Conservation (phyloP, 2,113 vertebrate genomes). For the Eira barbara region DNA sequence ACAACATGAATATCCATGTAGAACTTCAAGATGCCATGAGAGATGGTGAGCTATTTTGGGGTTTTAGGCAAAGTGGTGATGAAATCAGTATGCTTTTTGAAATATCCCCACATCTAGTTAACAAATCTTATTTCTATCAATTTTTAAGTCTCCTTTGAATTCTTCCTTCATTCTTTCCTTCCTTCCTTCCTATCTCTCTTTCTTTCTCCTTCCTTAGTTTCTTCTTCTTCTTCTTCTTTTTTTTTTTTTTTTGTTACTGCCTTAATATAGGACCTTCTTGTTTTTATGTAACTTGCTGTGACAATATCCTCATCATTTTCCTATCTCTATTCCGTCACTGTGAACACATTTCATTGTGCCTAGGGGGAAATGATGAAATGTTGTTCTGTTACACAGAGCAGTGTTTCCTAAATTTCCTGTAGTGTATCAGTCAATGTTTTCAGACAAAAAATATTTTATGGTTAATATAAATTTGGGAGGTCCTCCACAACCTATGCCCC, state of each 20-base stretch:
- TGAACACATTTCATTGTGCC: background rate
- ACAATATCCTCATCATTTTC: background rate
- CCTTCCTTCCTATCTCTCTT: background rate
- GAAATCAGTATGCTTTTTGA: background rate
- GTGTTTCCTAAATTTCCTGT: background rate
- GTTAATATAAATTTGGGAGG: background rate
- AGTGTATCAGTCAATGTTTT: background rate
- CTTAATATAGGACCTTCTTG: background rate
- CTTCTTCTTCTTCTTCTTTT: background rate
- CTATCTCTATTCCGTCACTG: background rate
- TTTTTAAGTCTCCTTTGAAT: background rate
- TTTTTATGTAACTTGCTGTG: background rate
- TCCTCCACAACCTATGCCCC: background rate
- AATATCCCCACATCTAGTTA: background rate
- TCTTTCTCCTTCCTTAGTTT: background rate
- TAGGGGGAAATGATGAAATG: background rate
- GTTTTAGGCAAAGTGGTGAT: background rate
- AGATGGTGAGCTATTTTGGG: background rate
- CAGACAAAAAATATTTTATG: background rate
- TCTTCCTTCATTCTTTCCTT: background rate
- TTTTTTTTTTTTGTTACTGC: background rate
- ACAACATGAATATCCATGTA: rapidly evolving
- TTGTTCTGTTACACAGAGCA: background rate
- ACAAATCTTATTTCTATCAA: background rate
- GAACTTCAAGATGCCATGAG: background rate